These are phyloP conservation scores for Eulithis prunata DNA, from an alignment of 2,888 invertebrate species.

Conservation along the genomic window DNA sequence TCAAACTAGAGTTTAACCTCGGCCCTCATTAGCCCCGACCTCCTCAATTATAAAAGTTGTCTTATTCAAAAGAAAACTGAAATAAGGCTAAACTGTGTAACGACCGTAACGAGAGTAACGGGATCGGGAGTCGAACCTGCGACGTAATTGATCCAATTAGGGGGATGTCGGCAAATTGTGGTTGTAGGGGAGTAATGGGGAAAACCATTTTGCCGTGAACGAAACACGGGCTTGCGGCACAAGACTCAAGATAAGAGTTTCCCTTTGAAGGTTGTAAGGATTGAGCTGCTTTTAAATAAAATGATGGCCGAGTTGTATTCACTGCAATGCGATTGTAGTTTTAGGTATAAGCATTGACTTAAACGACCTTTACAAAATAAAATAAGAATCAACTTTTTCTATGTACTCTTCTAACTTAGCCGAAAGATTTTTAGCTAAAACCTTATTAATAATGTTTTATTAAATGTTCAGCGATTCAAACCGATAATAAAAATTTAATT, in stretches of 20 bases:
- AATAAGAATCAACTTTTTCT: too few species aligned
- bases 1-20: conserved; percentile 5
- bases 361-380: too few species aligned
- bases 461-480: too few species aligned
- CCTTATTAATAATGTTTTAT: too few species aligned
- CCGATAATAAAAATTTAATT: too few species aligned
- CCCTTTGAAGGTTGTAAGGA: not conserved
- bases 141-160: conserved; percentile 73
- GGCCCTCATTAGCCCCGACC: conserved; percentile 28
- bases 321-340: too few species aligned
- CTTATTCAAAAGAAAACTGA: conserved; percentile 31
- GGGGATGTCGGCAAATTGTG: conserved; percentile 49
- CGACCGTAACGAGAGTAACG: conserved; percentile 43
- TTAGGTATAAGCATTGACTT: too few species aligned
- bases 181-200: conserved; percentile 47
- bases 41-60: conserved; percentile 21
- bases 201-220: conserved; percentile 37
- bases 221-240: conserved; percentile 16
- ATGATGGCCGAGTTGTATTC: too few species aligned
- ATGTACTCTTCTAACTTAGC: too few species aligned
- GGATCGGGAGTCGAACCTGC: conserved; percentile 41
- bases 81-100: conserved; percentile 32
- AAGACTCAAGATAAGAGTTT: not conserved
- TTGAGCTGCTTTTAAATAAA: not conserved
- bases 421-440: too few species aligned